Percentiles rank a stretch among this genome's conserved stretches.
Conservation (phyloP, 2,113 vertebrate species). For the Tinamus guttatus region DNA sequence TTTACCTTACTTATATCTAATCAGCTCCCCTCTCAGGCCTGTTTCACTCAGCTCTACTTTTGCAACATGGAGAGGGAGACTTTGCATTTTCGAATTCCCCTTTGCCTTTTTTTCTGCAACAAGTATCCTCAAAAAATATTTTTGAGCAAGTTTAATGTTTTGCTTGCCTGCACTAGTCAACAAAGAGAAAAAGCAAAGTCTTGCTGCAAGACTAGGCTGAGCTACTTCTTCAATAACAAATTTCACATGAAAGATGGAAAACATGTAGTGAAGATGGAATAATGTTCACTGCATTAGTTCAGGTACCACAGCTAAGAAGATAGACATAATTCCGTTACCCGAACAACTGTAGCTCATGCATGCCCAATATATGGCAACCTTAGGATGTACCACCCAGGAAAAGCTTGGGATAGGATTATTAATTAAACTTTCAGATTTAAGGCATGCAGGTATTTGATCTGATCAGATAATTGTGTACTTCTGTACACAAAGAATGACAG, state of each 20-base stretch:
- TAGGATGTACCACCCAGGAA: background rate
- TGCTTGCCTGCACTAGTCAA: background rate
- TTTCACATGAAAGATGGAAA: constrained; percentile 8
- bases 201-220: background rate
- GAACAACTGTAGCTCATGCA: background rate
- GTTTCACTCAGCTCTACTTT: background rate
- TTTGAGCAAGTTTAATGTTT: background rate
- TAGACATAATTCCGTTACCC: constrained; percentile 43
- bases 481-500: background rate
- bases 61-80: background rate
- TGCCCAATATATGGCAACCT: background rate
- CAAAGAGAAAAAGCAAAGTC: background rate
- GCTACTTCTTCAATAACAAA: background rate
- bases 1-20: background rate
- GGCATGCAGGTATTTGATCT: background rate
- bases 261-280: background rate
- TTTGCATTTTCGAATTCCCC: background rate
- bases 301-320: constrained; percentile 45
- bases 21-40: background rate
- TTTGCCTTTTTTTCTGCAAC: background rate
- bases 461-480: background rate
- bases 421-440: constrained; percentile 34
- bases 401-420: background rate
- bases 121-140: background rate
- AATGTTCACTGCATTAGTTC: constrained; percentile 23